Evolutionary conservation across 2,888 invertebrate genomes (phyloP).

Genomic region (Ochropleura plecta): DNA sequence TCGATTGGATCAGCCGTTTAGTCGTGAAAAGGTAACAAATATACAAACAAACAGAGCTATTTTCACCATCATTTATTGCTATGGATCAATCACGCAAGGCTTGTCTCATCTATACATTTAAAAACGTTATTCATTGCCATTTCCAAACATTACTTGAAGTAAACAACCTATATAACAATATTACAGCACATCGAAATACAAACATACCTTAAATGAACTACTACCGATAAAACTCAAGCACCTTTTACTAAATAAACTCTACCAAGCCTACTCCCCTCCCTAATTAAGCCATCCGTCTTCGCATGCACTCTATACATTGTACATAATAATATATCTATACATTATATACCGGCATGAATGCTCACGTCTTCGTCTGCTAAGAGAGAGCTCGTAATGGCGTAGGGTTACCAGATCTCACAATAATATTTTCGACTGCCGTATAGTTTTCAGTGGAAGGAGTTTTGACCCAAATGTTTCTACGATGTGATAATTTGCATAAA

Average conservation of each 20-base stretch:
- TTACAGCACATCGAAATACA: background rate
- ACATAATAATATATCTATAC: constrained; percentile 26
- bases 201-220: background rate
- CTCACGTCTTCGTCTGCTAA: constrained; percentile 45
- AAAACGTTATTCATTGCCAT: background rate
- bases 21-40: no score
- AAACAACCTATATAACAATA: no score
- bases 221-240: background rate
- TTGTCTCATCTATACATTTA: background rate
- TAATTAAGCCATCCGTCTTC: constrained; percentile 56
- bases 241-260: background rate
- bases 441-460: background rate
- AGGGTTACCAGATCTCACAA: constrained; percentile 24
- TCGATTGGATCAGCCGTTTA: no score
- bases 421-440: background rate
- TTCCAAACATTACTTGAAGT: background rate
- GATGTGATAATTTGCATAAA: background rate
- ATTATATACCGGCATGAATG: constrained; percentile 44
- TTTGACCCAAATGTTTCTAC: background rate
- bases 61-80: no score
- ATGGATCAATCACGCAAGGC: no score
- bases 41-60: no score
- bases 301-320: constrained; percentile 32
- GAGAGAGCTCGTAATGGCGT: background rate
- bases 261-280: background rate